A percentile compares a stretch with the other conserved stretches of the same genome.
Evolutionary conservation across 1,140 invertebrate genomes (phyloP).

Genomic region (Doryteuthis pealeii): DNA sequence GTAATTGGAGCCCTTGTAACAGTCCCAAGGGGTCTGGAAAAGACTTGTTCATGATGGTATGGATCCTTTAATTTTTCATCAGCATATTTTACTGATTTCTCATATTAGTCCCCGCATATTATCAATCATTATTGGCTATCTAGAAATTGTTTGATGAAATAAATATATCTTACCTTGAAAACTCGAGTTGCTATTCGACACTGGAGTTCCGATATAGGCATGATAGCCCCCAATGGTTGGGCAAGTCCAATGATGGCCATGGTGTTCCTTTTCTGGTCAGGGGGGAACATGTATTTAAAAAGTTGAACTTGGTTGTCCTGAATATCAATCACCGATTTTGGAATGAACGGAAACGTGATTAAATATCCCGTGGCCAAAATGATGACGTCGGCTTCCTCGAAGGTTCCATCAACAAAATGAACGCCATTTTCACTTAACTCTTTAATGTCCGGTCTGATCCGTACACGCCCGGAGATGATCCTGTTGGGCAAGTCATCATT

Average conservation of each 20-base stretch:
- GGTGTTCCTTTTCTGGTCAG: conserved; percentile 50
- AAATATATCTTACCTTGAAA: conserved; percentile 30
- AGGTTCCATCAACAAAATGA: conserved; percentile 56
- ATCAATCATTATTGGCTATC: too few relatives aligned
- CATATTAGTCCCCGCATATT: too few relatives aligned
- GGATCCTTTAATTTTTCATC: too few relatives aligned
- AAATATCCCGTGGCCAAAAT: conserved; percentile 50
- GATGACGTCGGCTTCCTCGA: conserved; percentile 45
- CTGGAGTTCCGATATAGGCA: conserved; percentile 57
- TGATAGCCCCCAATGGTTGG: conserved; percentile 63
- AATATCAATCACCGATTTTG: conserved; percentile 44
- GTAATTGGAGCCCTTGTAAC: too few relatives aligned
- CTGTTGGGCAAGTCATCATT: conserved; percentile 64
- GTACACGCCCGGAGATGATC: conserved; percentile 60
- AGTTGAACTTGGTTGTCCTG: conserved; percentile 57
- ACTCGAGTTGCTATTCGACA: conserved; percentile 35
- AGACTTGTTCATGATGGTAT: too few relatives aligned
- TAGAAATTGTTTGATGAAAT: too few relatives aligned
- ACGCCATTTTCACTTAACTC: conserved; percentile 55
- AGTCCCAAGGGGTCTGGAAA: too few relatives aligned
- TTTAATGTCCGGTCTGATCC: conserved; percentile 55
- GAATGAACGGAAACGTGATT: conserved; percentile 50
- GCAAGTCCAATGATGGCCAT: conserved; percentile 64
- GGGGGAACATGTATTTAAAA: conserved; percentile 63
- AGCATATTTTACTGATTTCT: too few relatives aligned